phyloP scores from a whole-genome alignment of 2,113 vertebrate species.

The Bufo gargarizans region DNA sequence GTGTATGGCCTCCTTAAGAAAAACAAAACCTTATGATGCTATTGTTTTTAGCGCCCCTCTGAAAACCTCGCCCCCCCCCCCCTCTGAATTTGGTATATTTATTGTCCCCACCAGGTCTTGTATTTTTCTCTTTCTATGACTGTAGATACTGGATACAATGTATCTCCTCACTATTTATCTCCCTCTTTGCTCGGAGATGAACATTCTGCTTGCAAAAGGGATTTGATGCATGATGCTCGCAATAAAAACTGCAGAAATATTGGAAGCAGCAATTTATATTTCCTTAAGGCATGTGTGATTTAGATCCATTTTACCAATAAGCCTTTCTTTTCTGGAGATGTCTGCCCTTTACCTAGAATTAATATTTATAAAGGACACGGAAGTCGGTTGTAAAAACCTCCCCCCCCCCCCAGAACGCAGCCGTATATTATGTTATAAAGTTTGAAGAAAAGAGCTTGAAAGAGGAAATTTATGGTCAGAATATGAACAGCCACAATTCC shows the following conservation, averaged over 20 bases:
- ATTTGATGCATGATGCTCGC: constrained; percentile 28
- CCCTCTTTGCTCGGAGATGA: constrained; percentile 29
- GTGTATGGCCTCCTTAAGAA: background rate
- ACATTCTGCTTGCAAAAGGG: constrained; percentile 32
- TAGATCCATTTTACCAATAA: constrained; percentile 50
- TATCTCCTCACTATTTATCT: constrained; percentile 33
- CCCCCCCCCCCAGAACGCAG: background rate
- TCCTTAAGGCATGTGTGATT: constrained; percentile 50
- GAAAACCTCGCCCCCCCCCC: background rate
- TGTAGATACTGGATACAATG: constrained; percentile 33
- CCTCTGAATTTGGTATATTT: background rate
- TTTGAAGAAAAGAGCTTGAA: constrained; percentile 3
- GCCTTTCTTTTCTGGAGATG: constrained; percentile 38
- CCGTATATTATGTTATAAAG: background rate
- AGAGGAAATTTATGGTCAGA: background rate
- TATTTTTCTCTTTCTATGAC: constrained; percentile 6
- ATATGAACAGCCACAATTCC: background rate
- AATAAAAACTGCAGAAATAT: constrained; percentile 38
- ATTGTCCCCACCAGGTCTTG: background rate
- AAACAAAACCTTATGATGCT: background rate
- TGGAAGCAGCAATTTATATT: constrained; percentile 26
- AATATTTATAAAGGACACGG: constrained; percentile 58
- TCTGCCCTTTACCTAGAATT: constrained; percentile 55
- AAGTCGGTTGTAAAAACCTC: constrained; percentile 45
- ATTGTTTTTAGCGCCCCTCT: background rate